phyloP scores from a whole-genome alignment of 2,888 invertebrate genomes.

The Cenopis cana region DNA sequence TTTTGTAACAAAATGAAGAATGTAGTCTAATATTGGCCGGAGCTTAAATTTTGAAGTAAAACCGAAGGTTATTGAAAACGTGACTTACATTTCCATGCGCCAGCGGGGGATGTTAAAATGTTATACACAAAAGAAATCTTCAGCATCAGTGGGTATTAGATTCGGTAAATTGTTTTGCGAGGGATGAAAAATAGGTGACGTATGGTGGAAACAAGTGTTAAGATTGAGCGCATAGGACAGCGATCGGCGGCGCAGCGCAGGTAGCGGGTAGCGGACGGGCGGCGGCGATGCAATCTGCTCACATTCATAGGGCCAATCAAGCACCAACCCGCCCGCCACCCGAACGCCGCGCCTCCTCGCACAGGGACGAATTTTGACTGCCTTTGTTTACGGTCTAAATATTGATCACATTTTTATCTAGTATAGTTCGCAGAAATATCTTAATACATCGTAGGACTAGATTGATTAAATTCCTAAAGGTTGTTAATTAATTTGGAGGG shows the following conservation, averaged over 20 bases:
- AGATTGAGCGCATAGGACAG: slow-evolving; percentile 55
- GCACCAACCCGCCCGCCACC: slow-evolving; percentile 76
- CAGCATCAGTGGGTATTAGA: slow-evolving; percentile 9
- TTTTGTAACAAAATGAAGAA: slow-evolving; percentile 79
- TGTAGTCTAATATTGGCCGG: slow-evolving; percentile 75
- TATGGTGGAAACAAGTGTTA: slow-evolving; percentile 46
- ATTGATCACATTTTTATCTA: background rate
- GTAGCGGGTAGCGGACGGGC: slow-evolving; percentile 40
- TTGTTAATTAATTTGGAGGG: too few relatives aligned
- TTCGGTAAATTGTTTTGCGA: background rate
- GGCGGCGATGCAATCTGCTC: slow-evolving; percentile 77
- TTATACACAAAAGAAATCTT: slow-evolving; percentile 37
- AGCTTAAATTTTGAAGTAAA: slow-evolving; percentile 84
- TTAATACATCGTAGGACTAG: background rate
- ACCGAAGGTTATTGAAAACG: slow-evolving; percentile 85
- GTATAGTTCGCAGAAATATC: background rate
- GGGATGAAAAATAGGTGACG: slow-evolving; percentile 11
- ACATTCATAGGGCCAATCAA: slow-evolving; percentile 84
- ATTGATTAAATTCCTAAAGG: background rate
- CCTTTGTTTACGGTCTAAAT: background rate
- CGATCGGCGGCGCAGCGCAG: slow-evolving; percentile 44
- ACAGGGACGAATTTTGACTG: slow-evolving; percentile 61
- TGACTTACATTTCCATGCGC: slow-evolving; percentile 81
- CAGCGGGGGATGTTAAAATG: slow-evolving; percentile 34
- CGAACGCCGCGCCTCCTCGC: slow-evolving; percentile 70